These are phyloP conservation scores for Taurulus bubalis DNA, from an alignment of 2,113 vertebrate species.

Conservation along the genomic window DNA sequence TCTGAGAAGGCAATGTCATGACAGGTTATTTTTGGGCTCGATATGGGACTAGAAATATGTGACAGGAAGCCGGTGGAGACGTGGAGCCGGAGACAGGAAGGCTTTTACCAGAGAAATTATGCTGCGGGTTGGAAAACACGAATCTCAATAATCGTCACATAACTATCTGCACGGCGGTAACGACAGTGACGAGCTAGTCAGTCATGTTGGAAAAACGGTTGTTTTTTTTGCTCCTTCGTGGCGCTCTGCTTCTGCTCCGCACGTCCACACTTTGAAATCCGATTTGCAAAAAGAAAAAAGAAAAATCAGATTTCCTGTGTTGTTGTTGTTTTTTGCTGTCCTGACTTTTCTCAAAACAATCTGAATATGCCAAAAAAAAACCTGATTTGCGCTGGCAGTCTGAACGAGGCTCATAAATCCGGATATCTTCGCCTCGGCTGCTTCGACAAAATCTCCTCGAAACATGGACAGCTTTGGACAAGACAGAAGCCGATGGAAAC, in stretches of 20 bases:
- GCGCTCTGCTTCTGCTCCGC: background rate
- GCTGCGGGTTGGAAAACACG: background rate
- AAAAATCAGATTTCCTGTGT: background rate
- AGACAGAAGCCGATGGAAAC: background rate
- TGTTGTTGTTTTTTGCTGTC: background rate
- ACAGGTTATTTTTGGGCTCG: background rate
- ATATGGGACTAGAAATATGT: background rate
- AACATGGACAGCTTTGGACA: too few species aligned
- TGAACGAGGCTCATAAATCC: background rate
- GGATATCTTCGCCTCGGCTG: background rate
- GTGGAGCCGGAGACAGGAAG: background rate
- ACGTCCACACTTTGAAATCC: background rate
- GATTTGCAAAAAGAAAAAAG: background rate
- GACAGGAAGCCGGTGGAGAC: conserved; percentile 11
- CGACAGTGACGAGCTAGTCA: too few species aligned
- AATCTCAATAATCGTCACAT: too few species aligned
- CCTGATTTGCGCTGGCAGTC: background rate
- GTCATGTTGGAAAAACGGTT: too few species aligned
- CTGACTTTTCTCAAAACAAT: background rate
- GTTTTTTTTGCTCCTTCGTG: too few species aligned
- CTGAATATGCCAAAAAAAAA: background rate
- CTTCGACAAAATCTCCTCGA: background rate
- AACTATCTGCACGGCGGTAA: too few species aligned
- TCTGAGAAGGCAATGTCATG: background rate
- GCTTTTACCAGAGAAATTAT: background rate